Evolutionary conservation across 2,888 invertebrate genomes (phyloP), one percentile per base, ranked within the genome.

Genomic region (Limulus polyphemus): DNA sequence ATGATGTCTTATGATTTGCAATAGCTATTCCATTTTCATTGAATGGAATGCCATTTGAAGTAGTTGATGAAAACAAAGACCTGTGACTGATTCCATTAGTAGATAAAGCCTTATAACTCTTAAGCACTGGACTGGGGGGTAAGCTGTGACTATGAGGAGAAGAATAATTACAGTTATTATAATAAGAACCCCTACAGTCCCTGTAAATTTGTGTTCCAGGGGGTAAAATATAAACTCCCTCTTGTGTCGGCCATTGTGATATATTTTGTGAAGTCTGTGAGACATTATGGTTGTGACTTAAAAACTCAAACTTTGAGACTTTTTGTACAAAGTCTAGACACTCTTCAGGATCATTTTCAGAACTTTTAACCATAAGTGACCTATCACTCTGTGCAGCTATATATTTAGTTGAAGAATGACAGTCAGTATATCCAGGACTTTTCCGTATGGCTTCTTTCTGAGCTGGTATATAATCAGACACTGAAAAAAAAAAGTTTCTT

Each of bases 281-380:
- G 5, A 58, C 58, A 17, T 59, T 60, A 17, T 65, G 64, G 49
- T 65, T 68, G 83, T 83, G 1, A 11, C 88, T 84, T 68, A 88
- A 81, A 73, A 84, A 86, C 74, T 87, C 89, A 76, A 88, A 88
- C 75, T 87, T 86, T 0, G 86, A 86, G 2, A 88, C 83, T 79
- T 88, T 88, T 56, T 85, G 84, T 49, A 87, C 84, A 69, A 82
- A 83, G 65, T 83, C 81, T 59, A 75, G 74, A 65, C 81, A 79
- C 70, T 83, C 83, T 51, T 71, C 65, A 11, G 68, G 67, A 32
- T 32, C 32, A 32, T 7, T 32, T 32, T 32, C 32, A 32, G 32
- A 32, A 32, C 32, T 32, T 0, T 32, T 32, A 32, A 2, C 32
- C 3, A 5, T 32, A 5, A 32, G 7, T 32, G 32, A 32, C 3